These are phyloP conservation scores for Geococcyx californianus DNA, from an alignment of 2,113 vertebrate genomes.

Conservation along the genomic window DNA sequence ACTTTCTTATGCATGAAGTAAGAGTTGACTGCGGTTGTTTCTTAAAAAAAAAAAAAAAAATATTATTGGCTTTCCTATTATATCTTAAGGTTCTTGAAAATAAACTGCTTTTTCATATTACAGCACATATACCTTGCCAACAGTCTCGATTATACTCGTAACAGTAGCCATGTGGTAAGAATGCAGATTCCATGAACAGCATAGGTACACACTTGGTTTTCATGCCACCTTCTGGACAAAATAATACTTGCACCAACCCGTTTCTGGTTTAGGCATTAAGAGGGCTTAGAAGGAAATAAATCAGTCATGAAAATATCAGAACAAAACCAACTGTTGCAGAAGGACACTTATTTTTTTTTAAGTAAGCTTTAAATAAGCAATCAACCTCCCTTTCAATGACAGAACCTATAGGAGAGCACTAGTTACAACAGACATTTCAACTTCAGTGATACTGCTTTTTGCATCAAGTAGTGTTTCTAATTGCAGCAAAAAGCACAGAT, in stretches of 20 bases:
- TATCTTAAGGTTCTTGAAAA: not conserved
- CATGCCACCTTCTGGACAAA: conserved; percentile 57
- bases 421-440: not conserved
- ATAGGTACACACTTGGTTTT: not conserved
- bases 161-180: not conserved
- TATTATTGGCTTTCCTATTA: not conserved
- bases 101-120: not conserved
- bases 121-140: not conserved
- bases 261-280: no score
- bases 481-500: not conserved
- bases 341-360: not conserved
- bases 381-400: not conserved
- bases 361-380: not conserved
- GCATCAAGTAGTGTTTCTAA: not conserved
- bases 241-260: not conserved
- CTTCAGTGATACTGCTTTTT: not conserved
- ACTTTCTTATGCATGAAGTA: not conserved
- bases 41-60: not conserved
- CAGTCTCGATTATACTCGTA: not conserved
- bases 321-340: not conserved
- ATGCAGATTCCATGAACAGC: not conserved
- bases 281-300: not conserved
- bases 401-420: not conserved
- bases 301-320: not conserved
- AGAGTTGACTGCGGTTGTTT: not conserved